phyloP scores from a whole-genome alignment of 1,140 invertebrate species.

The Drosophila ananassae region DNA sequence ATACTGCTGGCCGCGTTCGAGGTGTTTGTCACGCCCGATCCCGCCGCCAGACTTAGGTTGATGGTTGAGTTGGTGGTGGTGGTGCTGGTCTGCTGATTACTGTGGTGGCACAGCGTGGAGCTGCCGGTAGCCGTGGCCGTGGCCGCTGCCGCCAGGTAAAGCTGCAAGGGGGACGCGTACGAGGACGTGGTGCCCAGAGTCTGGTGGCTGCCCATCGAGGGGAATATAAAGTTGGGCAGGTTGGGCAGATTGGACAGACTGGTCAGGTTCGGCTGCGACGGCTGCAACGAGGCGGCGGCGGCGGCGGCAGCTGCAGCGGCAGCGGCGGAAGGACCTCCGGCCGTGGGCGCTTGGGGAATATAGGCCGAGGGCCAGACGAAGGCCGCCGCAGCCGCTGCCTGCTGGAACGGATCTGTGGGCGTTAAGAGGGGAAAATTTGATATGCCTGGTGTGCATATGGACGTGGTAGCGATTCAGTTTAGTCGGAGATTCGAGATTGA shows the following conservation, averaged over 20 bases:
- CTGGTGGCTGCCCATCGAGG: conserved; percentile 75
- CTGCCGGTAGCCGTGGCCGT: conserved; percentile 77
- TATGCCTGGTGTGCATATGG: conserved; percentile 73
- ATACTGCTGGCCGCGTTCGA: conserved; percentile 40
- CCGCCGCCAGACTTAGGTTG: conserved; percentile 68
- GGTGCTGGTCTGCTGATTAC: conserved; percentile 69
- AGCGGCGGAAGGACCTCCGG: conserved; percentile 85
- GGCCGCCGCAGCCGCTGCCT: conserved; percentile 87
- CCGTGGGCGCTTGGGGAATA: conserved; percentile 84
- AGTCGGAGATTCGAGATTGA: conserved; percentile 31
- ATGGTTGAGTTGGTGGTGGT: conserved; percentile 75
- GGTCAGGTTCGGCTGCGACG: conserved; percentile 83
- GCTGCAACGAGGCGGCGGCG: conserved; percentile 86
- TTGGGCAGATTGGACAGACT: conserved; percentile 47
- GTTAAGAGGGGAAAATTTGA: conserved; percentile 83
- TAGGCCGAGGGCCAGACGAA: conserved; percentile 81
- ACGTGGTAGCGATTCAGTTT: conserved; percentile 46
- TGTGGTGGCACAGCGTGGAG: conserved; percentile 74
- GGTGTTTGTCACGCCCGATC: conserved; percentile 49
- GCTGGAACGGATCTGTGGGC: conserved; percentile 89
- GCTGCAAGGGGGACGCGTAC: conserved; percentile 85
- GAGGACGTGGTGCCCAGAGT: conserved; percentile 84
- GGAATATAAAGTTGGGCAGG: conserved; percentile 77
- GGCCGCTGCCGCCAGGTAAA: conserved; percentile 85
- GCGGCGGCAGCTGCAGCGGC: conserved; percentile 70